Conservation (phyloP, 2,113 vertebrate genomes). For the Cryptomyrus ogoouensis region DNA sequence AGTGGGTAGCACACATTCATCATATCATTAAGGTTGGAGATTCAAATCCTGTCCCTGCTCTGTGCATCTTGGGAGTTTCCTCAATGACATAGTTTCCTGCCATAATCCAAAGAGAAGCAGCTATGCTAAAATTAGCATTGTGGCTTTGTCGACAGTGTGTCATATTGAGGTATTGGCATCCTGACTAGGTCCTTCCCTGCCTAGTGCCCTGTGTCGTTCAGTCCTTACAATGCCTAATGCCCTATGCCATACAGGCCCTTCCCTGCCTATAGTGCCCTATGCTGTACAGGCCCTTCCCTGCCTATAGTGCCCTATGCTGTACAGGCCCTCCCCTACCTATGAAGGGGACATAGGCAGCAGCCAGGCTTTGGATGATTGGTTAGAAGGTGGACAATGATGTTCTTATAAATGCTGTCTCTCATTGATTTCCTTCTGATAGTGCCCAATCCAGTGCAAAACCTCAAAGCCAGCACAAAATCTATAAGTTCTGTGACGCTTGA, state of each 20-base stretch:
- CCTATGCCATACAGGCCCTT: too few relatives aligned
- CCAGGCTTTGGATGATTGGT: not conserved
- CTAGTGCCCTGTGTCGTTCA: too few relatives aligned
- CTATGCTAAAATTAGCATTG: not conserved
- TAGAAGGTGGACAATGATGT: not conserved
- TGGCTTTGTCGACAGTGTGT: too few relatives aligned
- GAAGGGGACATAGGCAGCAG: not conserved
- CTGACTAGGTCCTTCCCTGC: too few relatives aligned
- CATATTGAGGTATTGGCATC: too few relatives aligned
- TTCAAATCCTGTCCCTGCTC: not conserved
- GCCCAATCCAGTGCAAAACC: constrained; percentile 44
- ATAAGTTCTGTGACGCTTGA: constrained; percentile 28
- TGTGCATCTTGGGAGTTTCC: not conserved
- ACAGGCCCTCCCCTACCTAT: too few relatives aligned
- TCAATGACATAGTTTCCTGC: not conserved
- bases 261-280: too few relatives aligned
- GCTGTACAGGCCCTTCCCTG: too few relatives aligned
- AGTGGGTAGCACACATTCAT: not conserved
- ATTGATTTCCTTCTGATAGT: constrained; percentile 27
- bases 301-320: too few relatives aligned
- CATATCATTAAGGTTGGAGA: not conserved
- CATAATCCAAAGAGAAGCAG: not conserved
- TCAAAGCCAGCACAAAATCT: constrained; percentile 16
- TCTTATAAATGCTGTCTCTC: not conserved
- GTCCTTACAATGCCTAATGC: too few relatives aligned